Conservation (phyloP, 2,888 invertebrate genomes). For the Yponomeuta cagnagella region DNA sequence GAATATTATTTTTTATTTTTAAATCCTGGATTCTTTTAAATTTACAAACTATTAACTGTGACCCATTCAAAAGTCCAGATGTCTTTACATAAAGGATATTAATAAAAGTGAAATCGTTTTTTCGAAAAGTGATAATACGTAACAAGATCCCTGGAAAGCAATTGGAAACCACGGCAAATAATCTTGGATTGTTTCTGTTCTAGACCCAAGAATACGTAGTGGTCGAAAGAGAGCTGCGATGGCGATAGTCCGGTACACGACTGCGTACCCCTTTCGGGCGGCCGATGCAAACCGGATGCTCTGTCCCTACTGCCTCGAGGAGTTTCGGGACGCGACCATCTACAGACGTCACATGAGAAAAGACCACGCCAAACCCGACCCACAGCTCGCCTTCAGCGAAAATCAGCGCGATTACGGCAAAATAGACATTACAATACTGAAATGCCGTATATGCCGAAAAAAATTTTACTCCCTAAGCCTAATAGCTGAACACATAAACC, state of each 20-base stretch:
- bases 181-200: constrained; percentile 31
- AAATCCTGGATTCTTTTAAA: no score
- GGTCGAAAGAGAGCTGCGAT: constrained; percentile 31
- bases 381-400: no score
- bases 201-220: constrained; percentile 29
- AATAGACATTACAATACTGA: constrained; percentile 33
- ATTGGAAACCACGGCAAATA: neutral
- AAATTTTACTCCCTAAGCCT: constrained; percentile 23
- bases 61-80: no score
- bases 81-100: no score
- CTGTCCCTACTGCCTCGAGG: constrained; percentile 36
- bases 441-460: constrained; percentile 30
- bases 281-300: constrained; percentile 32
- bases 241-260: constrained; percentile 33
- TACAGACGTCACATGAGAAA: constrained; percentile 36
- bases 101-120: no score
- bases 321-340: constrained; percentile 28
- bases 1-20: no score
- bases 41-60: no score
- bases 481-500: constrained; percentile 28
- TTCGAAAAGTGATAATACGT: no score
- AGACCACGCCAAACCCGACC: constrained; percentile 27
- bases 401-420: constrained; percentile 23
- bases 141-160: neutral
- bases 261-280: constrained; percentile 41